A percentile compares a stretch with the other conserved stretches of the same genome.
These are phyloP conservation scores for Arvicanthis niloticus DNA, from an alignment of 2,113 vertebrate species.

Conservation along the genomic window DNA sequence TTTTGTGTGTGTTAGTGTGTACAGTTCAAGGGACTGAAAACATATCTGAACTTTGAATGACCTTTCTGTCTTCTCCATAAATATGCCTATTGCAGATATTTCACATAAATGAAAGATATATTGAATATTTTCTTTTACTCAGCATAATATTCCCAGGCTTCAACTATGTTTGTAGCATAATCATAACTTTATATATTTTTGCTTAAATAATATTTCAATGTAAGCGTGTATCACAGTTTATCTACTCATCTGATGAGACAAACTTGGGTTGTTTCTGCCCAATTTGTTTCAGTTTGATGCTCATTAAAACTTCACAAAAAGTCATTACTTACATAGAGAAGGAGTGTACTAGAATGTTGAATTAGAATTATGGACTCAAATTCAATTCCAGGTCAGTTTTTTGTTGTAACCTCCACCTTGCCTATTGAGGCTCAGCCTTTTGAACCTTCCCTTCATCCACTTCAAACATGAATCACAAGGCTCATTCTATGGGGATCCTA, in stretches of 20 bases:
- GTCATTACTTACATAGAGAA: constrained; percentile 29
- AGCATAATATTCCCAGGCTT: neutral
- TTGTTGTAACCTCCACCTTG: neutral
- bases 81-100: neutral
- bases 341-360: neutral
- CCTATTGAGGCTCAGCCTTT: neutral
- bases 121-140: neutral
- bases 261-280: neutral
- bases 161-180: neutral
- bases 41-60: neutral
- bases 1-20: neutral
- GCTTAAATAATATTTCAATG: neutral
- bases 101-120: neutral
- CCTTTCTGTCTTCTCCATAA: neutral
- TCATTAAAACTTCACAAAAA: neutral
- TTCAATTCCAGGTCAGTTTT: neutral
- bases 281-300: neutral
- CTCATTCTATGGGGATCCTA: neutral
- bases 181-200: constrained; percentile 22
- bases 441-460: neutral
- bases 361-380: neutral
- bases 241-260: neutral
- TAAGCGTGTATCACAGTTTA: neutral
- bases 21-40: neutral
- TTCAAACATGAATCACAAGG: constrained; percentile 1